Conservation (phyloP, 2,797 vertebrate species). For the Danionella dracula region DNA sequence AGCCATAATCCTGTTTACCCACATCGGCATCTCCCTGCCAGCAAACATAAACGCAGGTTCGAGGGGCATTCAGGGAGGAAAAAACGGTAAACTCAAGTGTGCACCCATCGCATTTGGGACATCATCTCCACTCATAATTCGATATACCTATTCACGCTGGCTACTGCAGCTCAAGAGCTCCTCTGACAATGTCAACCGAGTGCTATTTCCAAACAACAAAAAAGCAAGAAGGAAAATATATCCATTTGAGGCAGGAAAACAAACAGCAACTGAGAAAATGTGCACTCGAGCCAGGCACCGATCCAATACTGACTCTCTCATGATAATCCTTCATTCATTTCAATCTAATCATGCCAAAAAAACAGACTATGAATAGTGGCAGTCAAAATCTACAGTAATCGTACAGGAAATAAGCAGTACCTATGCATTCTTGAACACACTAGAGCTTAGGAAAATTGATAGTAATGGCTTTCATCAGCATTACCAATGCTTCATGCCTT, state of each 20-base stretch:
- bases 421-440: constrained; percentile 50
- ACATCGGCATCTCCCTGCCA: constrained; percentile 69
- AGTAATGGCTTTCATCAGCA: constrained; percentile 51
- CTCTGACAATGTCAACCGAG: constrained; percentile 69
- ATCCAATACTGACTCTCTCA: constrained; percentile 44
- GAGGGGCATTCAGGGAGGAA: constrained; percentile 17
- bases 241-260: constrained; percentile 26
- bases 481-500: constrained; percentile 42
- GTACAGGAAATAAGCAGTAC: constrained; percentile 41
- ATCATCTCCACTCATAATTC: constrained; percentile 75
- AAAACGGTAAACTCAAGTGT: constrained; percentile 16
- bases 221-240: constrained; percentile 47
- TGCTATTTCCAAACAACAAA: constrained; percentile 74
- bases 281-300: constrained; percentile 49
- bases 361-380: constrained; percentile 39
- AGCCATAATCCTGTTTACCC: constrained; percentile 76
- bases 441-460: constrained; percentile 53
- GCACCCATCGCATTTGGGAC: constrained; percentile 34
- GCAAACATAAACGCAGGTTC: constrained; percentile 58
- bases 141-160: constrained; percentile 77
- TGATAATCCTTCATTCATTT: constrained; percentile 54
- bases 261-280: constrained; percentile 56
- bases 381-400: constrained; percentile 51
- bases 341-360: constrained; percentile 39
- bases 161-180: constrained; percentile 65